Base-by-base conservation (phyloP, 2,113 vertebrate species). In the Peucedramus taeniatus region DNA sequence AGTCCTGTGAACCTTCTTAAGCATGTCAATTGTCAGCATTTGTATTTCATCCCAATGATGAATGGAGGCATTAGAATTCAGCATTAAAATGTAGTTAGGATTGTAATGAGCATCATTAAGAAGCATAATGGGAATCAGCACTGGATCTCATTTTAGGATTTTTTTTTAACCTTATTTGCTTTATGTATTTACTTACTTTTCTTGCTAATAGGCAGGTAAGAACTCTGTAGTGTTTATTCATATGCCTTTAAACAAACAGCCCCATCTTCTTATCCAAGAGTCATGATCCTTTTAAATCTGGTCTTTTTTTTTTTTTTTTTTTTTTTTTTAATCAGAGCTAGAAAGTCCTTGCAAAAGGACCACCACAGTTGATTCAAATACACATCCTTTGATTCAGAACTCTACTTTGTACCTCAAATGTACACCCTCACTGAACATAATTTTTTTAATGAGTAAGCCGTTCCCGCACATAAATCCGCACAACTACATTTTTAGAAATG, bases 31-130 rank as follows among this genome's bases (percentile, higher is more conserved):
- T 97, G 94, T 97, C 93, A 97, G 87, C 87, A 89, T 95, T 96
- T 83, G 24, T 96, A 90, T 96, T 98, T 94, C 90, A 87, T 94
- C 96, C 83, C 42, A 83, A 57, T 98, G 97, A 98, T 97, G 82
- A 96, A 98, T 97, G 94, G 42, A 95, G 68, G 70, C 94, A 97
- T 97, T 98, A 97, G 57, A 90, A 94, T 96, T 96, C 91, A 95
- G 95, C 96, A 97, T 98, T 98, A 97, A 98, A 98, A 97, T 96
- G 97, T 82, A 97, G 89, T 98, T 97, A 97, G 89, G 83, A 47
- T 88, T 97, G 82, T 97, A 97, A 98, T 97, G 97, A 98, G 89
- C 83, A 89, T 97, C 97, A 97, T 97, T 97, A 98, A 75, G 81
- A 75, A 87, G 42, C 71, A 89, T 94, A 95, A 97, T 97, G 83